Evolutionary conservation across 2,888 invertebrate species (phyloP), one percentile per base, ranked within the genome.

Genomic region (Keiferia lycopersicella): DNA sequence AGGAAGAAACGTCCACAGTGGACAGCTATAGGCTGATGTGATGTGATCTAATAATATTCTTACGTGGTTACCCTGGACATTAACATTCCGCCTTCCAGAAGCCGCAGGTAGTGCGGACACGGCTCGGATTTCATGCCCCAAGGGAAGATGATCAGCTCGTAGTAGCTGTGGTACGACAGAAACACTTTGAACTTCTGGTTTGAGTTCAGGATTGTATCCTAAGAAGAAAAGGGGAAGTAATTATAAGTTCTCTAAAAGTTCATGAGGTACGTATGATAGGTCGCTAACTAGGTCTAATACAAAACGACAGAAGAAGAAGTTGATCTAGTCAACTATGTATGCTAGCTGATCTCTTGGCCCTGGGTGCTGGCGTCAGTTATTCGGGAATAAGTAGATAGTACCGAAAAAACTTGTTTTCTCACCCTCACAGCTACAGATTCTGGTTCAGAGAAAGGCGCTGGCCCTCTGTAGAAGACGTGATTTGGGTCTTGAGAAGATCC

Each of bases 391-490:
- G n/a, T n/a, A n/a, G 8, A 34, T 34, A 8, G 1, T 34, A 34
- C 34, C 10, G 10, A 8, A 10, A 34, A 18, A 20, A 50, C 7
- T 50, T 20, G 20, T 1, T 50, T n/a, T 64, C 72, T 73, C 74
- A 92, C 92, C 71, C 88, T 80, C 3, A 92, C 93, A 39, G 97
- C 95, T 66, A 91, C 89, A 0, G 96, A 94, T 90, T 98, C 98
- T 0, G 96, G 97, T 85, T 98, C 98, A 0, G 98, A 98, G 80
- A 97, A 97, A 0, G 97, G 94, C 14, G 91, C 91, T 4, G 93
- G 90, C 16, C 98, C 98, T 64, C 96, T 94, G 77, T 94, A 98
- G 26, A 95, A 96, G 66, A 97, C 96, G 20, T 94, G 93, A 73
- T 95, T 96, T 0, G 96, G 96, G 76, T 96, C 94, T 34, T 93